Conservation (phyloP, 2,888 invertebrate genomes). For the Athalia rosae region DNA sequence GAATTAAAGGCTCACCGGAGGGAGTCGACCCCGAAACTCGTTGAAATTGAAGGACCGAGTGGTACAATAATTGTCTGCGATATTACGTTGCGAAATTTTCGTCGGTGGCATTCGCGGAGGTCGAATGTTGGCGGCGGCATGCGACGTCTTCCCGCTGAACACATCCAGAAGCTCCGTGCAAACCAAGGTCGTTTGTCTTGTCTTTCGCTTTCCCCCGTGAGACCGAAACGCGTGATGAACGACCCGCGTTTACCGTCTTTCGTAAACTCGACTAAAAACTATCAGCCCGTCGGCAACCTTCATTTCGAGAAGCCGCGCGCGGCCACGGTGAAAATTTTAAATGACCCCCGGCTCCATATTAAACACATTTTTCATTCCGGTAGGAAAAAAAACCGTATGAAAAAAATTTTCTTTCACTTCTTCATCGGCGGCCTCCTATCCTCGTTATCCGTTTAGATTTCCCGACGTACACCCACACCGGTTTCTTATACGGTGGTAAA, state of each 20-base stretch:
- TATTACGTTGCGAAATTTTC: constrained; percentile 4
- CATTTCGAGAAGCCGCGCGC: constrained; percentile 8
- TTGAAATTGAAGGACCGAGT: neutral
- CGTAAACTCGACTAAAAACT: constrained; percentile 67
- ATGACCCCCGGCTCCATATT: neutral
- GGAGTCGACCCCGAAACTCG: neutral
- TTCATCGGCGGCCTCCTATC: too few relatives aligned
- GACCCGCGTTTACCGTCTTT: constrained; percentile 59
- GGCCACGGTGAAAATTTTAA: constrained; percentile 1
- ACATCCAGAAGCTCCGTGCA: constrained; percentile 11
- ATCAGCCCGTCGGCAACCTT: constrained; percentile 56
- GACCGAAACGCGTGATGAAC: constrained; percentile 60
- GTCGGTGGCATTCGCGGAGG: neutral
- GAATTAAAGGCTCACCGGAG: too few relatives aligned
- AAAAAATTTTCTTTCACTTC: too few relatives aligned
- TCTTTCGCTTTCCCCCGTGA: constrained; percentile 37
- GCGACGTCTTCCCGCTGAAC: constrained; percentile 6
- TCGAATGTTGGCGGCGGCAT: constrained; percentile 18
- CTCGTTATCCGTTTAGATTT: too few relatives aligned
- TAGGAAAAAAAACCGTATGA: too few relatives aligned
- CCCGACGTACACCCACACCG: too few relatives aligned
- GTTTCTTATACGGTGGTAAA: neutral
- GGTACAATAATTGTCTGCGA: neutral
- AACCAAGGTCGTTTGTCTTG: constrained; percentile 41
- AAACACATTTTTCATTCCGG: neutral